Conservation (phyloP, 2,113 vertebrate genomes). For the Chascanopsetta lugubris region DNA sequence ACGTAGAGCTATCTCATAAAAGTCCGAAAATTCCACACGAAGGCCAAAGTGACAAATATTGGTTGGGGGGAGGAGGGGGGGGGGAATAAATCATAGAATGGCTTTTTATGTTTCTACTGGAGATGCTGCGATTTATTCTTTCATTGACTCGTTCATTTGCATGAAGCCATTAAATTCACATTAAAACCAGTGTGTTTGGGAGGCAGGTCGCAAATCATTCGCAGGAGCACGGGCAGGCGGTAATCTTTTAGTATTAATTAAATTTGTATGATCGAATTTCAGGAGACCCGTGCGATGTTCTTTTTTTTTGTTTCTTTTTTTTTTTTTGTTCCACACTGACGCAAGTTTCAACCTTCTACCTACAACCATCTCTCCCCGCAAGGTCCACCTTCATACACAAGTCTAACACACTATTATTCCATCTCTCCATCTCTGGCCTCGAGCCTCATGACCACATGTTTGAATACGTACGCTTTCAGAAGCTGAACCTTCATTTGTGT, state of each 20-base stretch:
- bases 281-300: not conserved
- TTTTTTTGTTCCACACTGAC: not conserved
- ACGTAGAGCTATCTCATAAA: not conserved
- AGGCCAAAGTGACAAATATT: conserved; percentile 19
- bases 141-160: conserved; percentile 53
- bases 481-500: no score
- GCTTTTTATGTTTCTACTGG: conserved; percentile 26
- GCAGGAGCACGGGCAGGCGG: conserved; percentile 13
- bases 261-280: conserved; percentile 14
- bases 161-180: conserved; percentile 20
- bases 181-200: conserved; percentile 10
- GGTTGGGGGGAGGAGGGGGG: not conserved
- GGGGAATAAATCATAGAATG: not conserved
- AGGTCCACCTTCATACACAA: no score
- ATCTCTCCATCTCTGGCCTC: no score
- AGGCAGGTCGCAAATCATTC: conserved; percentile 42
- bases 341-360: conserved; percentile 5
- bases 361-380: not conserved
- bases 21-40: conserved; percentile 5
- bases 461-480: no score
- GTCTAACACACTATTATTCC: no score
- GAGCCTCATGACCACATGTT: no score
- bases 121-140: conserved; percentile 21
- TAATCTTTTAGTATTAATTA: conserved; percentile 44
- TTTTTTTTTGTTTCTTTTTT: not conserved